These are phyloP conservation scores for Euura lappo DNA, from an alignment of 1,140 invertebrate species.

Conservation along the genomic window DNA sequence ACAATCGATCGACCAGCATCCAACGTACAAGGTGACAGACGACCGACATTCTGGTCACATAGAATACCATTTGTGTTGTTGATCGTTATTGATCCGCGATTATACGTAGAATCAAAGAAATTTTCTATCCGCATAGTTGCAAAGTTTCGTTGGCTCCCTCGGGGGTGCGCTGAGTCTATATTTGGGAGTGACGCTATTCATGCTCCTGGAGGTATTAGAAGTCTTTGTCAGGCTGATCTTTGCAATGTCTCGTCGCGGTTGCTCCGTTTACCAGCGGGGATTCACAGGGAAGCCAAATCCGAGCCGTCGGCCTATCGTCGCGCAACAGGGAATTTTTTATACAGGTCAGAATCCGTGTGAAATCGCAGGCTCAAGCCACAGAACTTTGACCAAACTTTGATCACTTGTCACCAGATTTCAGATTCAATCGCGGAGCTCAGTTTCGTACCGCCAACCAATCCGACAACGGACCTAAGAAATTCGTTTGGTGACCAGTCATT, in stretches of 20 bases:
- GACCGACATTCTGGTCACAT: not conserved
- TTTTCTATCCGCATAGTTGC: conserved; percentile 9
- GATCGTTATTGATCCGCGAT: too few species aligned
- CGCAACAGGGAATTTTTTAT: conserved; percentile 12
- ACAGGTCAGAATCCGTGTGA: not conserved
- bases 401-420: not conserved
- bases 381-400: not conserved
- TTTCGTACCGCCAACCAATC: not conserved
- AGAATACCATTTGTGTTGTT: not conserved
- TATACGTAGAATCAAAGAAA: not conserved
- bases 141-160: conserved; percentile 19
- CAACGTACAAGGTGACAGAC: conserved; percentile 20
- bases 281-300: not conserved
- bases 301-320: not conserved
- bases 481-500: not conserved
- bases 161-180: conserved; percentile 22
- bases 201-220: conserved; percentile 16
- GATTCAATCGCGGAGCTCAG: not conserved
- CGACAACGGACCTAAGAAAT: not conserved
- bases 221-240: conserved; percentile 7
- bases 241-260: not conserved
- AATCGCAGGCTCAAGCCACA: not conserved
- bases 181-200: conserved; percentile 19
- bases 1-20: conserved; percentile 20
- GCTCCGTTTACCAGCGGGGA: not conserved